These are phyloP conservation scores for Agapornis canus DNA, from an alignment of 2,797 vertebrate species.

Conservation along the genomic window DNA sequence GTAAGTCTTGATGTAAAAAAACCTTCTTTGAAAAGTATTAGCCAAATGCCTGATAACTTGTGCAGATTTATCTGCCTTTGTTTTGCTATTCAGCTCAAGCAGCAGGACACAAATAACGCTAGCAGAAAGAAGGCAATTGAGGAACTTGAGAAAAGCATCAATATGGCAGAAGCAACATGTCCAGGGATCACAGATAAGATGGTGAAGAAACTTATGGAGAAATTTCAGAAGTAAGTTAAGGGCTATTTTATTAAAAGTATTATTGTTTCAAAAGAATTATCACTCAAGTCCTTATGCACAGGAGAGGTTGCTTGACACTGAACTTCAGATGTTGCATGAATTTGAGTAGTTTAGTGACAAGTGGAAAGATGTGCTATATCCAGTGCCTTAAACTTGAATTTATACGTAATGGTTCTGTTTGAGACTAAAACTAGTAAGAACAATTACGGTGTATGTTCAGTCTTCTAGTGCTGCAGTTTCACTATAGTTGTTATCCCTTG, in stretches of 20 bases:
- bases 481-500: not conserved
- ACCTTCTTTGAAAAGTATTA: not conserved
- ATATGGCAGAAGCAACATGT: slow-evolving; percentile 85
- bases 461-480: not conserved
- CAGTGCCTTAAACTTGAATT: not conserved
- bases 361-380: not conserved
- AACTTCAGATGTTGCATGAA: not conserved
- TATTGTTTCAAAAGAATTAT: not conserved
- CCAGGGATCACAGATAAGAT: slow-evolving; percentile 94
- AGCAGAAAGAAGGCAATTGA: slow-evolving; percentile 87
- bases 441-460: not conserved
- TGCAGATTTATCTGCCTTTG: not conserved
- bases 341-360: not conserved
- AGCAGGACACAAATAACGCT: slow-evolving; percentile 87
- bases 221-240: slow-evolving; percentile 85
- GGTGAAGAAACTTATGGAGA: slow-evolving; percentile 90
- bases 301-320: not conserved
- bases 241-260: not conserved
- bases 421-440: not conserved
- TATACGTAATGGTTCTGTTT: not conserved
- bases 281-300: not conserved
- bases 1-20: slow-evolving; percentile 66
- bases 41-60: not conserved
- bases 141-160: slow-evolving; percentile 90
- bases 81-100: slow-evolving; percentile 82